These are phyloP conservation scores for Hyposmocoma kahamanoa DNA, from an alignment of 1,140 invertebrate genomes.

Conservation along the genomic window DNA sequence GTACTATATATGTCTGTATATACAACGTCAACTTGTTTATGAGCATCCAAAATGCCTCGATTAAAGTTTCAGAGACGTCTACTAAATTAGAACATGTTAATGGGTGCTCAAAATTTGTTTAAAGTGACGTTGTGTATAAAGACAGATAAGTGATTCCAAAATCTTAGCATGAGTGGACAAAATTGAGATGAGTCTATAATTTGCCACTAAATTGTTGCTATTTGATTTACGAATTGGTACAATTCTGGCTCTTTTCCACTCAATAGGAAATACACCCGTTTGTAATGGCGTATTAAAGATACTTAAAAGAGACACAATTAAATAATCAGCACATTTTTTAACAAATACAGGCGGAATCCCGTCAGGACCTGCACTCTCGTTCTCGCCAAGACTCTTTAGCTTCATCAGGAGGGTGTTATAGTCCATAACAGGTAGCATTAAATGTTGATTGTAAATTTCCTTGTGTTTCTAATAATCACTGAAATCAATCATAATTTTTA, in stretches of 20 bases:
- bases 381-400: background rate
- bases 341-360: background rate
- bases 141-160: background rate
- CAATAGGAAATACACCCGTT: background rate
- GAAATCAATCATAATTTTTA: background rate
- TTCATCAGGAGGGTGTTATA: background rate
- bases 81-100: background rate
- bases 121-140: background rate
- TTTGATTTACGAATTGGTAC: background rate
- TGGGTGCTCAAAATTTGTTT: no score
- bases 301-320: background rate
- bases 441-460: background rate
- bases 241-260: slow-evolving; percentile 3
- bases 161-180: slow-evolving; percentile 2
- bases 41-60: background rate
- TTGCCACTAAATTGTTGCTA: background rate
- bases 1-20: slow-evolving; percentile 4
- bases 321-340: background rate
- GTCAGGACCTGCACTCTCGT: background rate
- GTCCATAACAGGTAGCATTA: background rate
- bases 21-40: slow-evolving; percentile 2
- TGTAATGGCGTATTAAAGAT: background rate
- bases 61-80: background rate
- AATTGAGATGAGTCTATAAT: slow-evolving; percentile 6
- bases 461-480: no score